These are phyloP conservation scores for Lasioglossum vierecki DNA, from an alignment of 2,888 invertebrate genomes.

Conservation along the genomic window DNA sequence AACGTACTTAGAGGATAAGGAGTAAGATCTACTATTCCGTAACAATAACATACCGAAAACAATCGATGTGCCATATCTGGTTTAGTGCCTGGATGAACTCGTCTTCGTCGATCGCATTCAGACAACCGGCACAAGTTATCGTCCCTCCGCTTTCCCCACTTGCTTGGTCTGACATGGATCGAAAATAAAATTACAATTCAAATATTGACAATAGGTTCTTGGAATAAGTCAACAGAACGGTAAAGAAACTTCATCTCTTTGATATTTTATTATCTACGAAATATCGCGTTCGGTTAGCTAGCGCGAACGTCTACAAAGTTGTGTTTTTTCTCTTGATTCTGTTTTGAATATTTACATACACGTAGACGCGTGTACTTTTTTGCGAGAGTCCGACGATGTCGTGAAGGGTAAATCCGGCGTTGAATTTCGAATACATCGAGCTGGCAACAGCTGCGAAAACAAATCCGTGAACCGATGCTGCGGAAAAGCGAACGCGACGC, in stretches of 20 bases:
- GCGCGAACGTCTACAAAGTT: not conserved
- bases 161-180: slow-evolving; percentile 75
- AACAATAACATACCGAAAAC: slow-evolving; percentile 88
- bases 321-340: not conserved
- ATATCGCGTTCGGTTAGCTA: not conserved
- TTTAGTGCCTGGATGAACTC: slow-evolving; percentile 92
- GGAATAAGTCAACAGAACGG: no score
- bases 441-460: slow-evolving; percentile 11
- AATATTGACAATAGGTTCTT: not conserved
- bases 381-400: not conserved
- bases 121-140: slow-evolving; percentile 89
- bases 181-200: not conserved
- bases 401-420: not conserved
- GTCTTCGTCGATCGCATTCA: slow-evolving; percentile 90
- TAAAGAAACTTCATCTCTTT: not conserved
- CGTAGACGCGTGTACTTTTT: slow-evolving; percentile 11
- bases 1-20: not conserved
- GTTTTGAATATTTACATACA: slow-evolving; percentile 40
- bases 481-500: slow-evolving; percentile 33
- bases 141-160: slow-evolving; percentile 75
- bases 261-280: not conserved
- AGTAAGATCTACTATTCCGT: not conserved
- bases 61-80: slow-evolving; percentile 95
- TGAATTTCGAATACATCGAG: slow-evolving; percentile 10
- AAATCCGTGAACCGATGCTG: slow-evolving; percentile 9